These are phyloP conservation scores for Trissolcus japonicus DNA, from an alignment of 2,888 invertebrate genomes.

Conservation along the genomic window DNA sequence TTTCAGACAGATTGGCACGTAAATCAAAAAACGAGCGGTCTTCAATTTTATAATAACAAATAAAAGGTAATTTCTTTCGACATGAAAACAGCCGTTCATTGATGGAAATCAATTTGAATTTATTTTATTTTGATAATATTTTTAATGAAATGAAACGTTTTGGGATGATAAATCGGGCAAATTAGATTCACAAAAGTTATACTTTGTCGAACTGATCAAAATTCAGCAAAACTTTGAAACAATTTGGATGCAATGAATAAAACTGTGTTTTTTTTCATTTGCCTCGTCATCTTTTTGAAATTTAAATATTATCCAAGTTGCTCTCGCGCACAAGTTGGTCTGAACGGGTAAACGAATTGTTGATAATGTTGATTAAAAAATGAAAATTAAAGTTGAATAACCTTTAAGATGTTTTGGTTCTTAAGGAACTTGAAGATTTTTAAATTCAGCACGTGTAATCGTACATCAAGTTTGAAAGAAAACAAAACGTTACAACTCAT, in stretches of 20 bases:
- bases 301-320: slow-evolving; percentile 18
- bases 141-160: background rate
- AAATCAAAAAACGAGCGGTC: slow-evolving; percentile 1
- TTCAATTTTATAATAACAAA: background rate
- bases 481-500: slow-evolving; percentile 5
- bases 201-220: slow-evolving; percentile 25
- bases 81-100: background rate
- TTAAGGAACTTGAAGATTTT: background rate
- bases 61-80: background rate
- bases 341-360: too few species aligned
- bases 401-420: background rate
- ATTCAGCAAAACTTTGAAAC: slow-evolving; percentile 20
- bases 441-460: background rate
- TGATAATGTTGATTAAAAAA: slow-evolving; percentile 7
- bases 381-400: background rate
- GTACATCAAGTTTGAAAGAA: slow-evolving; percentile 7
- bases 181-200: slow-evolving; percentile 19
- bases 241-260: slow-evolving; percentile 41
- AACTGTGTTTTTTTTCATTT: slow-evolving; percentile 26
- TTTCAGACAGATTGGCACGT: too few species aligned
- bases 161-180: slow-evolving; percentile 9
- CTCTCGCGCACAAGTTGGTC: too few species aligned
- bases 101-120: background rate
- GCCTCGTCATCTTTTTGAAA: slow-evolving; percentile 12
- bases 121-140: background rate